A percentile compares a stretch with the other conserved stretches of the same genome.
Conservation (phyloP, 2,113 vertebrate genomes). For the Nesogale talazaci region DNA sequence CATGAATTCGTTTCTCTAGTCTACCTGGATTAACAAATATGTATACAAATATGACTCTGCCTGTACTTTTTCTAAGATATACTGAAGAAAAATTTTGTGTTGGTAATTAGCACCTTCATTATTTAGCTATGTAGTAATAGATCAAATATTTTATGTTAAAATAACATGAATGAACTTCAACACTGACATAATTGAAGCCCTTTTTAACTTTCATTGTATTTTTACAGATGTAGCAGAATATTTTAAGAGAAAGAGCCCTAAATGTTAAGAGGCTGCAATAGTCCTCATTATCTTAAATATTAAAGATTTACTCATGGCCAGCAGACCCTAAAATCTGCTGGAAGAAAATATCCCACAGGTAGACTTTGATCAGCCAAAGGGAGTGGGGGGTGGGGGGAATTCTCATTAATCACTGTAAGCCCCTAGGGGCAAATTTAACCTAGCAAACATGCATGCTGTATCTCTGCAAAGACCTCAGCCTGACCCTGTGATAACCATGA, state of each 20-base stretch:
- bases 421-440: background rate
- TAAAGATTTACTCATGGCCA: background rate
- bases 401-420: background rate
- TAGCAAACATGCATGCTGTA: background rate
- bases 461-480: background rate
- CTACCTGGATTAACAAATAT: no score
- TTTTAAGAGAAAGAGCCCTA: background rate
- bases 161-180: background rate
- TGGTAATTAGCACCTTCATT: background rate
- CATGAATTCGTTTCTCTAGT: no score
- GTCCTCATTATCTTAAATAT: constrained; percentile 14
- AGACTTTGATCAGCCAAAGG: background rate
- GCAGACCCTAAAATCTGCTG: background rate
- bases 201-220: background rate
- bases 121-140: background rate
- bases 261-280: background rate
- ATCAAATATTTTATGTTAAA: background rate
- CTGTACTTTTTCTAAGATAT: background rate
- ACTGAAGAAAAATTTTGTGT: background rate
- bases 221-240: background rate
- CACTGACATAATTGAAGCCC: background rate
- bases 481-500: background rate
- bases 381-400: background rate
- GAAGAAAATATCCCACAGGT: constrained; percentile 26
- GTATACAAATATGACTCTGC: background rate